Conservation (phyloP, 1,140 invertebrate species). For the Conus ventricosus region DNA sequence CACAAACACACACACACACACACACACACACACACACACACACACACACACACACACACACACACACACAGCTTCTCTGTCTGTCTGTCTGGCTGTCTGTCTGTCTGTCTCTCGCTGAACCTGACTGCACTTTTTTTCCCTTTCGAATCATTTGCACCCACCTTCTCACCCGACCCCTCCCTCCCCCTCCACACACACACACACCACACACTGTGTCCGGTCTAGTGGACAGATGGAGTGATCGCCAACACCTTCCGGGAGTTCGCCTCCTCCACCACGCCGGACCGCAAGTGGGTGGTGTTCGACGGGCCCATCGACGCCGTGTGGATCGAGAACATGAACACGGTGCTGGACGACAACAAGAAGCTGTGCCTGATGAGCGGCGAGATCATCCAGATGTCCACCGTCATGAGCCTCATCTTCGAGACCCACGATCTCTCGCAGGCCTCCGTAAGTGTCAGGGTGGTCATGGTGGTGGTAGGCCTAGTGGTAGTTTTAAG, state of each 20-base stretch:
- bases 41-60: too few relatives aligned
- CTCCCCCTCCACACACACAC: too few relatives aligned
- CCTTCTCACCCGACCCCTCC: too few relatives aligned
- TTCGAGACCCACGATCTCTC: conserved; percentile 76
- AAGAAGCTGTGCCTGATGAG: conserved; percentile 76
- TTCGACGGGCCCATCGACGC: conserved; percentile 76
- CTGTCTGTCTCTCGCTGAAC: not conserved
- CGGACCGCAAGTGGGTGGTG: conserved; percentile 75
- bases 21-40: too few relatives aligned
- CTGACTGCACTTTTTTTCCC: too few relatives aligned
- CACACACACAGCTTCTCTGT: too few relatives aligned
- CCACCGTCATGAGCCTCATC: conserved; percentile 73
- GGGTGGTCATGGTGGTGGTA: conserved; percentile 6
- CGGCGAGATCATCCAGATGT: conserved; percentile 77
- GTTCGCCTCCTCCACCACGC: conserved; percentile 73
- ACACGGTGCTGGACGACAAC: conserved; percentile 76
- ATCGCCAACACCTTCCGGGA: conserved; percentile 75
- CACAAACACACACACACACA: too few relatives aligned
- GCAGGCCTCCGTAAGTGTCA: conserved; percentile 77
- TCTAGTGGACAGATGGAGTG: conserved; percentile 78
- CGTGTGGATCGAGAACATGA: conserved; percentile 77
- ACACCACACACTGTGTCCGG: not conserved
- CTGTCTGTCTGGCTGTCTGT: too few relatives aligned
- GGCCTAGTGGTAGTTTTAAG: not conserved
- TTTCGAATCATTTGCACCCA: too few relatives aligned